Base-by-base conservation (phyloP, 2,888 invertebrate species). In the Tanaodytes sp. region DNA sequence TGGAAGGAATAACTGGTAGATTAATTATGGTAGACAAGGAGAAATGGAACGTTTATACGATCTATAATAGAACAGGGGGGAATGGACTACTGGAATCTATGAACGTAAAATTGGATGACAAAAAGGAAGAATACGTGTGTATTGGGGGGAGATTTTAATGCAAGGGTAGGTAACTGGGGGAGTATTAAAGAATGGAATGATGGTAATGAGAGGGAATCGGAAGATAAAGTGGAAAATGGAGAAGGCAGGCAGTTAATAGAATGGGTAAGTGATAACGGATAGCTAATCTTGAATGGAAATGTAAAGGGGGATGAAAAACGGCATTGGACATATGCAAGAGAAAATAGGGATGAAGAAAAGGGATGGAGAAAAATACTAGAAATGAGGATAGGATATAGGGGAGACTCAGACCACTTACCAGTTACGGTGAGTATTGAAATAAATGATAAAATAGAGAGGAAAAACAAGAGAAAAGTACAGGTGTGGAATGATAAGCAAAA, bases 111-210 rank as follows among this genome's bases (percentile, higher is more conserved):
- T n/a, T 52, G 4, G 18, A 18, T 11, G 43, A 43, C 11, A 20
- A 33, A 12, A 19, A 37, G 18, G 14, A 19, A 20, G 31, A 11
- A 11, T 14, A 15, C 11, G 11, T 27, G 11, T n/a, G 36, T 67
- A 20, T 9, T 71, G 3, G 20, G 43, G 9, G 23, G 23, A 6
- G 45, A 45, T 45, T 51, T 51, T 27, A 51, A 51, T 27, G 39
- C 37, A n/a, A 51, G 51, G 12, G 23, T 36, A 36, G 49, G 36
- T 14, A 14, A 5, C 8, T 4, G 1, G 8, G 49, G 36, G 14
- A 11, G 9, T 2, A 14, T 36, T 6, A 36, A 15, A 14, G 36
- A 20, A 9, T n/a, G 4, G n/a, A 33, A 18, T 2, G 36, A 16
- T n/a, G 36, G 33, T 8, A 9, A 18, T 5, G 2, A 0, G 5